Evolutionary conservation across 2,888 invertebrate species (phyloP), one percentile per base, ranked within the genome.

Genomic region (Xestia xanthographa): DNA sequence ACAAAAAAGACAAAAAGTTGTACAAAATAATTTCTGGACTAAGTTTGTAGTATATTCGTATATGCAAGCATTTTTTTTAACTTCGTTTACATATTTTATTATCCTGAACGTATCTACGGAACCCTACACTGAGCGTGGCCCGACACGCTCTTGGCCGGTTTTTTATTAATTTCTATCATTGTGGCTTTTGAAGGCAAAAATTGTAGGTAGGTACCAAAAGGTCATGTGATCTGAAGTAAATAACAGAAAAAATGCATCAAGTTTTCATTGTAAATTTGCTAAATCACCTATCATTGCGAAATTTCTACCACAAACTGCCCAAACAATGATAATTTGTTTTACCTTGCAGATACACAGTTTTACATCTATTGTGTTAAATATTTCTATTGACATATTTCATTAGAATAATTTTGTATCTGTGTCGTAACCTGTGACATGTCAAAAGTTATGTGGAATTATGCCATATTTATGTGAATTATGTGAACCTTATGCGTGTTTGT

Each of bases 361-460:
- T 50, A 77, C 58, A 69, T 63, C 22, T 72, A 63, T 75, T 71
- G 53, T 80, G 75, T 75, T 66, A 58, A 74, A 77, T 38, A 69
- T 65, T 66, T 66, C 53, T 63, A 68, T 86, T 78, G 66, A 71
- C 67, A 65, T 48, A 72, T 72, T 63, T 63, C 0, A 66, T 86
- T 80, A 87, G 80, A 75, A 73, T 66, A 62, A 65, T 77, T 86
- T 45, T 80, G 83, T 73, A 68, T 14, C 22, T 67, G 29, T 48
- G 60, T 66, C 69, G 74, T 79, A 73, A 86, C 72, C 86, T 80
- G 66, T 81, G 84, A 83, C 80, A 79, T 82, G 76, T 79, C 70
- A 83, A 80, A 79, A 77, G 82, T 87, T 87, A 87, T 77, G 86
- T 86, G 48, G 67, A 87, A 87, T 87, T 86, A 88, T 88, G 74